Evolutionary conservation across 2,888 invertebrate species (phyloP).

Genomic region (Synergus gifuensis): DNA sequence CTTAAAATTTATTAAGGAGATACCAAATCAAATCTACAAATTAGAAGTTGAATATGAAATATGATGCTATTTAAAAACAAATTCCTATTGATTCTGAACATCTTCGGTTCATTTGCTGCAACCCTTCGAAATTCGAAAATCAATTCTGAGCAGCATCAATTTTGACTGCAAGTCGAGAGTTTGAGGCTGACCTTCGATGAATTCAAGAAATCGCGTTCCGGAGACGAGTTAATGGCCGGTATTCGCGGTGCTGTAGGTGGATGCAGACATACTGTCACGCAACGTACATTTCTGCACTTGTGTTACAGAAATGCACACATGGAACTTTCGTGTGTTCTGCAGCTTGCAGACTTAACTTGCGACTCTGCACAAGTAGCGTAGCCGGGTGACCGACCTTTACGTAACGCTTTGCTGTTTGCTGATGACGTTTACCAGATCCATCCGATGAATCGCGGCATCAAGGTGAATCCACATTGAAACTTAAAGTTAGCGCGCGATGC

Average conservation of each 20-base stretch:
- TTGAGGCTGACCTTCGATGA: conserved; percentile 53
- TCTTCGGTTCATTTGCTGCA: too few species aligned
- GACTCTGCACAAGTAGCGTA: conserved; percentile 60
- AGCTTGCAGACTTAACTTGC: conserved; percentile 56
- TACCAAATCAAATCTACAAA: too few species aligned
- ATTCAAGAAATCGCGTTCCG: conserved; percentile 50
- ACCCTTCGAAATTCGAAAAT: too few species aligned
- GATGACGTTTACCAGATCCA: conserved; percentile 66
- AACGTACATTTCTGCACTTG: conserved; percentile 33
- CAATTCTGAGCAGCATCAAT: too few species aligned
- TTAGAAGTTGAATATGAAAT: too few species aligned
- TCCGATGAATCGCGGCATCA: conserved; percentile 52
- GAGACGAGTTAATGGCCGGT: conserved; percentile 54
- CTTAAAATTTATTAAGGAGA: too few species aligned
- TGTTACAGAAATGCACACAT: conserved; percentile 45
- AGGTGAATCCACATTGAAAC: too few species aligned
- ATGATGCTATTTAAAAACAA: too few species aligned
- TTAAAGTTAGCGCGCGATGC: too few species aligned
- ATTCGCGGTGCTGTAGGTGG: conserved; percentile 44
- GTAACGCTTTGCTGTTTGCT: conserved; percentile 73
- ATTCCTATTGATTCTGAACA: too few species aligned
- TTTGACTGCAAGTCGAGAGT: conserved; percentile 5
- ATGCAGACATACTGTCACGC: conserved; percentile 34
- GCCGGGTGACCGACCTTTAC: conserved; percentile 78
- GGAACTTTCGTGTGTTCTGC: conserved; percentile 48